These are phyloP conservation scores for Anser cygnoides DNA, from an alignment of 2,113 vertebrate genomes.

Conservation along the genomic window DNA sequence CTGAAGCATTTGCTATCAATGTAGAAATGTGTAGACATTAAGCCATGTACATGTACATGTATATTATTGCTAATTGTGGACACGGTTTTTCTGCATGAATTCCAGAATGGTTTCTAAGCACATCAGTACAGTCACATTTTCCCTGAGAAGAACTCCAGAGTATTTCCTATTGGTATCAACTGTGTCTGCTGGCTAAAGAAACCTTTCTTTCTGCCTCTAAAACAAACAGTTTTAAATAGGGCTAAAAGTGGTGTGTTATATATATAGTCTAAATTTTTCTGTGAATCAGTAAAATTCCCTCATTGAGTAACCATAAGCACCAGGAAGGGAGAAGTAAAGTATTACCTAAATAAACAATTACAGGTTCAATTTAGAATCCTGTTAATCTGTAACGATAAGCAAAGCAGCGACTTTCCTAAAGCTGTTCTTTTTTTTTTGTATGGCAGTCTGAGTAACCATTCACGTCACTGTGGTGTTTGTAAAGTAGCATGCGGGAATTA, in stretches of 20 bases:
- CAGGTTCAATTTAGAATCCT: not conserved
- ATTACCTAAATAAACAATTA: conserved; percentile 16
- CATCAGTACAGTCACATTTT: not conserved
- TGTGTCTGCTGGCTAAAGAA: not conserved
- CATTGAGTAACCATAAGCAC: not conserved
- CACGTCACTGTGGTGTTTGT: conserved; percentile 14
- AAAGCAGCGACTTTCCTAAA: not conserved
- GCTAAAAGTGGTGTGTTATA: not conserved
- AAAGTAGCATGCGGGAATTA: not conserved
- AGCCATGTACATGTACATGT: not conserved
- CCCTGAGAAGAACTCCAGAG: not conserved
- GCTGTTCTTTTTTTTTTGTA: not conserved
- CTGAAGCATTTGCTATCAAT: not conserved
- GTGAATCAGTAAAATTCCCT: conserved; percentile 17
- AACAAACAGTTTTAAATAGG: not conserved
- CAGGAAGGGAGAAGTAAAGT: not conserved
- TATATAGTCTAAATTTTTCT: not conserved
- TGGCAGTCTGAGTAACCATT: not conserved
- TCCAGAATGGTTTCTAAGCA: not conserved
- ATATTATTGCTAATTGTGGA: not conserved
- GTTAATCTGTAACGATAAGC: not conserved
- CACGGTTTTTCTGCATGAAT: not conserved
- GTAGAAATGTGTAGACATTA: not conserved
- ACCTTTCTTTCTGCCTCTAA: not conserved
- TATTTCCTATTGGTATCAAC: not conserved